A percentile compares a stretch with the other conserved stretches of the same genome.
Conservation (phyloP, 1,140 invertebrate species). For the Zaprionus kolodkinae region DNA sequence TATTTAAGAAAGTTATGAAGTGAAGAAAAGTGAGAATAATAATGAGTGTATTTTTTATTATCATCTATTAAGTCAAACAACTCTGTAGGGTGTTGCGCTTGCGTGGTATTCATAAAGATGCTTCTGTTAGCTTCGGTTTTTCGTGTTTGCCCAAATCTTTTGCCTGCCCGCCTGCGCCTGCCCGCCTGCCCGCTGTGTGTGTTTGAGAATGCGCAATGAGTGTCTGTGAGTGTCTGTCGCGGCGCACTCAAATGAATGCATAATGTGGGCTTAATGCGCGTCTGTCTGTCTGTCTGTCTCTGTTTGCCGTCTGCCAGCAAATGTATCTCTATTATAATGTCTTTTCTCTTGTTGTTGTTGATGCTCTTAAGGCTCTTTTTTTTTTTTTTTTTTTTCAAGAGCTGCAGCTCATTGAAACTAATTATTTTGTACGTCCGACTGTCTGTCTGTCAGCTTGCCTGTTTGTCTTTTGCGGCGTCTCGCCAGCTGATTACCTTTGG, state of each 20-base stretch:
- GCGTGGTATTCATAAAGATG: conserved; percentile 1
- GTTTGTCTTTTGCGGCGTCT: conserved; percentile 28
- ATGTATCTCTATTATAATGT: conserved; percentile 50
- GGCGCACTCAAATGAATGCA: conserved; percentile 61
- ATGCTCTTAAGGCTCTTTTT: conserved; percentile 20
- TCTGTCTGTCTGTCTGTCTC: conserved; percentile 42
- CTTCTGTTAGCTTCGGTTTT: conserved; percentile 28
- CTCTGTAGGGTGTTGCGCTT: conserved; percentile 1
- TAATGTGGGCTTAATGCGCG: conserved; percentile 64
- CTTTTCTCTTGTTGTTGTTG: conserved; percentile 18
- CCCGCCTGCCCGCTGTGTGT: conserved; percentile 1
- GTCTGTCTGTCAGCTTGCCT: conserved; percentile 19
- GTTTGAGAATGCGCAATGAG: conserved; percentile 6
- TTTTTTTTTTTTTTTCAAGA: conserved; percentile 55
- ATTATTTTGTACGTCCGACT: conserved; percentile 56
- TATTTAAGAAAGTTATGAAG: too few relatives aligned
- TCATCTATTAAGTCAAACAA: neutral
- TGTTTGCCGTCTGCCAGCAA: conserved; percentile 41
- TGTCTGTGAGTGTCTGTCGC: conserved; percentile 28
- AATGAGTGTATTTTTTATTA: neutral
- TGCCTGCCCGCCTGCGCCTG: conserved; percentile 1
- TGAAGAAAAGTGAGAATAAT: too few relatives aligned
- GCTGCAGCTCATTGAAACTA: conserved; percentile 66
- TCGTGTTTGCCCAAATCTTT: conserved; percentile 37
- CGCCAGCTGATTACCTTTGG: conserved; percentile 71